Base-by-base conservation (phyloP, 1,140 invertebrate species). In the Hycleus cichorii region DNA sequence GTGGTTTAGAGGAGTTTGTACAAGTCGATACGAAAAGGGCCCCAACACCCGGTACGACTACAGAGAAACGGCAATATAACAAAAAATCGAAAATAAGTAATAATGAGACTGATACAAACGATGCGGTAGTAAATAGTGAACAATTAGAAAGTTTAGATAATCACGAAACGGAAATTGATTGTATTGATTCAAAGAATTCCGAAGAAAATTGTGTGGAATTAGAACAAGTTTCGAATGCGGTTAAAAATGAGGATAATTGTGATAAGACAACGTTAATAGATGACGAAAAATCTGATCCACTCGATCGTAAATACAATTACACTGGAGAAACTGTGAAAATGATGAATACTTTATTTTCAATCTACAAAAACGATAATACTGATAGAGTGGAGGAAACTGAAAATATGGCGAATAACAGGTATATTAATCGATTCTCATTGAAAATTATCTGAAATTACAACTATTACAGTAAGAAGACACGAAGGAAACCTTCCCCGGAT, bases 361-460 rank as follows among this genome's bases (percentile, higher is more conserved):
- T 62, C 38, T 39, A 59, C 26, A 47, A 53, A 48, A n/a, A n/a
- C 40, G 9, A 60, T 49, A n/a, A 47, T 40, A 43, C 25, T 63
- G 8, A 57, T 7, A 5, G 9, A 65, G 24, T 24, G 27, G 5
- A 48, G 38, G 4, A 18, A 45, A 45, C 38, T 26, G 11, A 42
- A 57, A 26, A 38, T 40, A 11, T 47, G 51, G 32, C 49, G 43
- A 42, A 39, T 7, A 39, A 42, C 9, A 42, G 9, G 9, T 42
- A 39, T 65, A 11, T 50, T 50, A 38, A 63, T 61, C 39, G 9
- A 50, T 9, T 58, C 56, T 38, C 63, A 61, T 46, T 12, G 27
- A 10, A 7, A 32, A n/a, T 47, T n/a, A 32, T 46, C 6, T 9
- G 51, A 24, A 8, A 48, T 24, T 4, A 18, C 1, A 18, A 18